Evolutionary conservation across 2,888 invertebrate genomes (phyloP).

Genomic region (Nemapogon koenigi): DNA sequence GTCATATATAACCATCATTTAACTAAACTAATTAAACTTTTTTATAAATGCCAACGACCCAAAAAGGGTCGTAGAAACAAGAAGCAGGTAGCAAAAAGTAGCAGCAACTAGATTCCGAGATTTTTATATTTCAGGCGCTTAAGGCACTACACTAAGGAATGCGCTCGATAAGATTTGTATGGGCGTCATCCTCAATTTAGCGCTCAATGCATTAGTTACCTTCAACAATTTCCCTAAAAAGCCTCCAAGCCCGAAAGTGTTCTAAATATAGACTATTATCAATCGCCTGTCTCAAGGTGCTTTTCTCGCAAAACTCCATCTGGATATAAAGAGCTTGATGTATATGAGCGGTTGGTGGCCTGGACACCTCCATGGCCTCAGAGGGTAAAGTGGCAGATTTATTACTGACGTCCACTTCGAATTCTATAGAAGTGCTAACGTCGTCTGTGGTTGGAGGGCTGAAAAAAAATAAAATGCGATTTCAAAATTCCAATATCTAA

Average conservation of each 20-base stretch:
- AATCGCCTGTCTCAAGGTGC: constrained; percentile 85
- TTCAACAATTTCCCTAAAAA: constrained; percentile 95
- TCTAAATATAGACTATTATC: constrained; percentile 81
- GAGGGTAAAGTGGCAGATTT: constrained; percentile 38
- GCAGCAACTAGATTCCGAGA: background rate
- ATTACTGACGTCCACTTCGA: constrained; percentile 52
- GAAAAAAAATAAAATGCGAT: no score
- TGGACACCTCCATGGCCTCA: constrained; percentile 29
- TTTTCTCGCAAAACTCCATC: constrained; percentile 99
- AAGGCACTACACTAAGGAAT: no score
- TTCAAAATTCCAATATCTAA: no score
- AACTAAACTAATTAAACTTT: no score
- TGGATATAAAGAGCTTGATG: constrained; percentile 86
- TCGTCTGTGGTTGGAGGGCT: constrained; percentile 44
- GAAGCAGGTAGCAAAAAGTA: no score
- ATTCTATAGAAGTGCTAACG: constrained; percentile 68
- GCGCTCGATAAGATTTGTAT: no score
- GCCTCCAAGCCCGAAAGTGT: constrained; percentile 82
- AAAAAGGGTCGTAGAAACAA: no score
- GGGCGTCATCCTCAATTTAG: no score
- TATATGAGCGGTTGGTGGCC: constrained; percentile 23
- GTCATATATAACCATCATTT: no score
- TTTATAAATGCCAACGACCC: no score
- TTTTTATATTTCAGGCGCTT: background rate
- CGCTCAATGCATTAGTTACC: no score